Evolutionary conservation across 2,888 invertebrate species (phyloP), one percentile per base, ranked within the genome.

Genomic region (Leucania comma): DNA sequence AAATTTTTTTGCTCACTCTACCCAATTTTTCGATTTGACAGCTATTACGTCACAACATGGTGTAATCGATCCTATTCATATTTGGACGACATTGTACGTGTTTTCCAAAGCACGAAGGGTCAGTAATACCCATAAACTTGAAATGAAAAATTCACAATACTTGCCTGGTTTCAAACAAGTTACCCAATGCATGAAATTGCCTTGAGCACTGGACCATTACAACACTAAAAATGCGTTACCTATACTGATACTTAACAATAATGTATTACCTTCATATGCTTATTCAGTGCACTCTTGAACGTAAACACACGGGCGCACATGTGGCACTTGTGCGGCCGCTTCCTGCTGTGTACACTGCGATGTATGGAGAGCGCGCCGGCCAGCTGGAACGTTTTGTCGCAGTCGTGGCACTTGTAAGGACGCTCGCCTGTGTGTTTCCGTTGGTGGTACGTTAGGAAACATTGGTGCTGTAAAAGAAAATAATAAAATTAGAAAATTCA

Each of bases 391-490:
- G 78, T 51, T 58, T 87, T 86, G 61, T 73, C 68, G 71, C 90
- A 89, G 1, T 70, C 69, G 10, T 1, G 17, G 54, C 90, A 90
- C 57, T 63, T n/a, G 81, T 83, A 86, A 5, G 90, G 90, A 2
- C 89, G 88, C 78, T 89, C 89, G 46, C 89, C 89, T 20, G 89
- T 87, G 79, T 90, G 90, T n/a, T 80, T 84, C 26, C 88, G 81
- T 38, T 87, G 86, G 77, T 90, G 90, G 82, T 89, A 87, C 0
- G 50, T 73, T 14, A 89, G 82, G 81, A 86, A 86, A 46, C 86
- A 88, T 38, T 80, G 83, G 60, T 84, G 82, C 89, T 89, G 81
- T 0, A 75, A 80, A 50, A 61, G 9, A 12, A 9, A 17, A 0
- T 5, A 0, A 60, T 14, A 38, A 12, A 12, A 24, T 46, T 4